Base-by-base conservation (phyloP, 1,140 invertebrate genomes). In the Chymomyza costata region DNA sequence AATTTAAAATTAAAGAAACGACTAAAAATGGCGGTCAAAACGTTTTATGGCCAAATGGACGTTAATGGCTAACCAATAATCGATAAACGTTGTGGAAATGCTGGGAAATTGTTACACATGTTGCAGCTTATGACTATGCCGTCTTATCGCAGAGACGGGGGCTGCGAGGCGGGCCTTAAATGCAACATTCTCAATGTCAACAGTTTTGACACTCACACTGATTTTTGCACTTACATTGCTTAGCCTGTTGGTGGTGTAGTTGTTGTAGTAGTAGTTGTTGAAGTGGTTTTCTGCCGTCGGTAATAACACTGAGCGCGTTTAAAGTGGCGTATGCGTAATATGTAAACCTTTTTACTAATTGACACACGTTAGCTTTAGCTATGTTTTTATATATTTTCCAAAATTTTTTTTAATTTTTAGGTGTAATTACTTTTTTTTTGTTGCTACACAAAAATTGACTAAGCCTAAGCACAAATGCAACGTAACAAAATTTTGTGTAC, bases 61-160 rank as follows among this genome's bases (percentile, higher is more conserved):
- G n/a, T n/a, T n/a, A n/a, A n/a, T n/a, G n/a, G n/a, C n/a, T n/a
- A n/a, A n/a, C 60, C 73, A 60, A 78, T 73, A 78, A 78, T 78
- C 73, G 58, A 78, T 78, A 78, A 78, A 73, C 65, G 73, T 65
- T 67, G 58, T 67, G 64, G 64, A 68, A 78, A 48, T 47, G 55
- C 54, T 78, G 71, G 58, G 63, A 67, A 80, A 67, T 80, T 57
- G 52, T 56, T 66, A 66, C 63, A 59, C 58, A 71, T 60, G 48
- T 62, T 50, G 61, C 70, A 70, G 8, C n/a, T n/a, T n/a, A n/a
- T n/a, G n/a, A n/a, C n/a, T n/a, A n/a, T n/a, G n/a, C n/a, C n/a
- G n/a, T n/a, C n/a, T n/a, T n/a, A n/a, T n/a, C n/a, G n/a, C n/a
- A n/a, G n/a, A n/a, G n/a, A n/a, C n/a, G n/a, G n/a, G n/a, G n/a